phyloP scores from a whole-genome alignment of 2,113 vertebrate species.

The Myxocyprinus asiaticus region DNA sequence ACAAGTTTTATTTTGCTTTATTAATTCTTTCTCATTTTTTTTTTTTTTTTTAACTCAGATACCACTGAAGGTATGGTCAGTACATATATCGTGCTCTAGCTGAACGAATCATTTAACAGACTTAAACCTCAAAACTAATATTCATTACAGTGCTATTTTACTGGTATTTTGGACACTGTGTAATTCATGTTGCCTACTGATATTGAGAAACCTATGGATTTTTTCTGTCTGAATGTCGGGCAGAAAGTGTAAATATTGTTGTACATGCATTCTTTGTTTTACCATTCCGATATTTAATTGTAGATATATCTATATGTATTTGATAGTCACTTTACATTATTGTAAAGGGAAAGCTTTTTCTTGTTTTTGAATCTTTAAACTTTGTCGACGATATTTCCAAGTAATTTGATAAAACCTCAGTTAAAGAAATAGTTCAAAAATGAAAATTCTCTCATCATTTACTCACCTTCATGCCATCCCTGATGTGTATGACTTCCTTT shows the following conservation, averaged over 20 bases:
- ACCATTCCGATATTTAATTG: not conserved
- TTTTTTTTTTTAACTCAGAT: not conserved
- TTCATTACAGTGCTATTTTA: not conserved
- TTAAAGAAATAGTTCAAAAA: too few species aligned
- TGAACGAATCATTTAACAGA: not conserved
- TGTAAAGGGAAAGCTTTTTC: not conserved
- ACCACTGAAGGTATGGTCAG: slow-evolving; percentile 6
- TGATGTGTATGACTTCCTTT: too few species aligned
- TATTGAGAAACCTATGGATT: not conserved
- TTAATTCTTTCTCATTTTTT: not conserved
- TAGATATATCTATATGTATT: not conserved
- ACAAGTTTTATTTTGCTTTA: not conserved
- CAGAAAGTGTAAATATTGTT: slow-evolving; percentile 31
- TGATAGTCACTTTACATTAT: slow-evolving; percentile 10
- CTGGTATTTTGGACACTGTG: not conserved
- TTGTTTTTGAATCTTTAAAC: not conserved
- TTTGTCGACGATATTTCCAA: not conserved
- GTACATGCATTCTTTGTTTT: slow-evolving; percentile 15
- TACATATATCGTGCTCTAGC: slow-evolving; percentile 9
- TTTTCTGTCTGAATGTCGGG: not conserved
- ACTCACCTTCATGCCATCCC: too few species aligned
- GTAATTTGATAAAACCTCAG: too few species aligned
- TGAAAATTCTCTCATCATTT: too few species aligned
- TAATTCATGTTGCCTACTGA: not conserved
- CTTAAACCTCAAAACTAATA: slow-evolving; percentile 13